Evolutionary conservation across 2,113 vertebrate species (phyloP).

Genomic region (Paralichthys olivaceus): DNA sequence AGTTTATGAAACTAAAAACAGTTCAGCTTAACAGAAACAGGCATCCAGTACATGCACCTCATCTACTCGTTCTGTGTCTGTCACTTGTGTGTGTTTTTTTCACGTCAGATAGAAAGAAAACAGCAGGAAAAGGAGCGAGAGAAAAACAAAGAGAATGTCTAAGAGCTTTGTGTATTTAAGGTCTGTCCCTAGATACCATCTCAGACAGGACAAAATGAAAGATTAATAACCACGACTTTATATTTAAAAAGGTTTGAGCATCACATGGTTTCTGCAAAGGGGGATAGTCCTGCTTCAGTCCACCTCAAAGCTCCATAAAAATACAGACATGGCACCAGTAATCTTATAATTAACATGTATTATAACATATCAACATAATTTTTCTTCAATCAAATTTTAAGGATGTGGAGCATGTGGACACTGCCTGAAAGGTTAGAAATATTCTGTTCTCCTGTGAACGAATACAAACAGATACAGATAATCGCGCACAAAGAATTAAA

Average conservation of each 20-base stretch:
- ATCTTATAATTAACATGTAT: background rate
- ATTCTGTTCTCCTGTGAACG: constrained; percentile 2
- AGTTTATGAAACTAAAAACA: constrained; percentile 35
- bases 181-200: constrained; percentile 72
- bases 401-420: background rate
- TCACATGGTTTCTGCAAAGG: constrained; percentile 57
- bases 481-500: constrained; percentile 42
- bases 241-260: constrained; percentile 73
- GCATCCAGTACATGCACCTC: constrained; percentile 19
- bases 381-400: constrained; percentile 9
- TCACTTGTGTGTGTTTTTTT: constrained; percentile 33
- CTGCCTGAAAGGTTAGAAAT: constrained; percentile 5
- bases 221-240: constrained; percentile 78
- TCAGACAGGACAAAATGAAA: constrained; percentile 81
- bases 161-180: constrained; percentile 78
- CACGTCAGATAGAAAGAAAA: constrained; percentile 38
- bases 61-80: constrained; percentile 37
- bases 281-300: constrained; percentile 33
- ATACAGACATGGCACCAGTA: constrained; percentile 7
- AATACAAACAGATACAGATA: constrained; percentile 39
- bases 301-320: constrained; percentile 13
- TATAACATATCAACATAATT: constrained; percentile 2
- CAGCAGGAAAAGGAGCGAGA: constrained; percentile 31
- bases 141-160: constrained; percentile 74
- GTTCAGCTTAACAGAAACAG: constrained; percentile 28